Evolutionary conservation across 2,888 invertebrate genomes (phyloP), one percentile per base, ranked within the genome.

Genomic region (Choreutis nemorana): DNA sequence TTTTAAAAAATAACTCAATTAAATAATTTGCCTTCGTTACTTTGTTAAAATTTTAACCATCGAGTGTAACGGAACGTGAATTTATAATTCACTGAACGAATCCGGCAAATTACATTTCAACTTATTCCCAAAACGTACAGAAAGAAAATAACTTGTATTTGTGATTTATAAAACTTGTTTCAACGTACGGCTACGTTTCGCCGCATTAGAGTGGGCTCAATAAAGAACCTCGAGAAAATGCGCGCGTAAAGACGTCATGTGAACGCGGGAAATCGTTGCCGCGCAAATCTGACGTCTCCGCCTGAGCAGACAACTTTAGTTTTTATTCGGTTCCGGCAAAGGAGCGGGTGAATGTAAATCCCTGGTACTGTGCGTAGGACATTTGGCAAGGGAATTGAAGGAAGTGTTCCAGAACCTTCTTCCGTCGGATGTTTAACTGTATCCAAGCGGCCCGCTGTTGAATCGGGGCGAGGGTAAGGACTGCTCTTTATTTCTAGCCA

Each of bases 341-440:
- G 12, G 28, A 24, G 30, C 13, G 22, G 21, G 12, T 10, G n/a
- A 13, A 4, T 20, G 31, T 30, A 33, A 26, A 30, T 31, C 14
- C 8, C 27, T 31, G 20, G 35, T 34, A 33, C 32, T 36, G 32
- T 44, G 43, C 47, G 41, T 45, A 40, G 40, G 40, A 43, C 42
- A 48, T 48, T 52, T 42, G 52, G 48, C 44, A 34, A 43, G 45
- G 42, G 44, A 48, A 47, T 52, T 41, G 50, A 40, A 42, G 49
- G 48, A 48, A 49, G 47, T 45, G 41, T 44, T 45, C 41, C 28
- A 40, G 35, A 37, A 40, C 34, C 37, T 35, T 43, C 42, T 44
- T 48, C 45, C 55, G 44, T 36, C 45, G 53, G 52, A 48, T 47
- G 51, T 49, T 50, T 52, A 50, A 52, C 48, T 48, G 43, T 40